Conservation (phyloP, 1,140 invertebrate species). For the Thaumetopoea pityocampa region DNA sequence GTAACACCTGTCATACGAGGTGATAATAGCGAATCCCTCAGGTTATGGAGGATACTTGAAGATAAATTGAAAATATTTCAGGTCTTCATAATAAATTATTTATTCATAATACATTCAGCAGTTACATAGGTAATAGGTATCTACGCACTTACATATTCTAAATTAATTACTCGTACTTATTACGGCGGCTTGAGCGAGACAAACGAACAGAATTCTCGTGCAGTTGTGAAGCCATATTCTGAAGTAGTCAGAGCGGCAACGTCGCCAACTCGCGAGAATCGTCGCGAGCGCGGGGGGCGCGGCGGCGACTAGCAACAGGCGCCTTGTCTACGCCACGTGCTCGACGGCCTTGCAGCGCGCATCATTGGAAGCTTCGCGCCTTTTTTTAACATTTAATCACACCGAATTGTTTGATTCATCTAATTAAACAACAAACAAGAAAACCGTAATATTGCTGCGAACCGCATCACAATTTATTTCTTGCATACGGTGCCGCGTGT, state of each 20-base stretch:
- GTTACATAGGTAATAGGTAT: too few species aligned
- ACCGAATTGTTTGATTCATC: slow-evolving; percentile 24
- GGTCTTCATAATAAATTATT: too few species aligned
- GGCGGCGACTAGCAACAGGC: slow-evolving; percentile 61
- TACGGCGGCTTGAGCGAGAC: too few species aligned
- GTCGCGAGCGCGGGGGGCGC: slow-evolving; percentile 23
- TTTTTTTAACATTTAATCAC: slow-evolving; percentile 60
- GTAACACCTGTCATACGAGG: too few species aligned
- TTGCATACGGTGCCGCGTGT: not conserved
- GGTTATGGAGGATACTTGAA: too few species aligned
- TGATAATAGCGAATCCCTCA: too few species aligned
- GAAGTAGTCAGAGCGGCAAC: slow-evolving; percentile 47
- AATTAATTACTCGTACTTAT: too few species aligned
- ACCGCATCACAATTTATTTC: not conserved
- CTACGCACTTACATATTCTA: too few species aligned
- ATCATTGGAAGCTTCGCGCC: slow-evolving; percentile 57
- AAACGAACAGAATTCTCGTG: slow-evolving; percentile 37
- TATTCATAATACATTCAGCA: too few species aligned
- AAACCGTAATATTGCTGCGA: not conserved
- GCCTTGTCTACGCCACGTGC: slow-evolving; percentile 50
- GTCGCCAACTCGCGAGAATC: slow-evolving; percentile 32
- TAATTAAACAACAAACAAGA: slow-evolving; percentile 13
- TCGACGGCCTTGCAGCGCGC: slow-evolving; percentile 59
- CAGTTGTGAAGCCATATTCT: slow-evolving; percentile 16
- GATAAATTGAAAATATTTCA: too few species aligned